phyloP scores from a whole-genome alignment of 2,113 vertebrate species.

The Clarias batrachus region DNA sequence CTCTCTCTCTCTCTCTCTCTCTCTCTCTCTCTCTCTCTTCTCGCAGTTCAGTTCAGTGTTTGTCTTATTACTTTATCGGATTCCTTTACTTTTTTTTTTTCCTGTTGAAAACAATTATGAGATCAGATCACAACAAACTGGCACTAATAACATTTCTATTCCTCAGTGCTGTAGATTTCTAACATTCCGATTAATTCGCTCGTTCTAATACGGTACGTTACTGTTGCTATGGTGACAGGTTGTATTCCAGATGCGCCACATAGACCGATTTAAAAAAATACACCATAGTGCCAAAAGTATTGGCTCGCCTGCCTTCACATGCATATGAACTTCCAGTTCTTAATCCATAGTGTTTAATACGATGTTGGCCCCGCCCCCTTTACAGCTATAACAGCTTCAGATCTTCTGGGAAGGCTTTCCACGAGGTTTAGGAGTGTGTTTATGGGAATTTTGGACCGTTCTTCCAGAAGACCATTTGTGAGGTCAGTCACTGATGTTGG shows the following conservation, averaged over 20 bases:
- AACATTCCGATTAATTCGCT: not conserved
- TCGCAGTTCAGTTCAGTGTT: not conserved
- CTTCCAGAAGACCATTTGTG: too few relatives aligned
- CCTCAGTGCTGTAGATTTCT: not conserved
- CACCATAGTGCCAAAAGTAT: too few relatives aligned
- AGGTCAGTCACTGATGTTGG: too few relatives aligned
- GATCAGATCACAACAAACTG: not conserved
- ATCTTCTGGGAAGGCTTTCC: too few relatives aligned
- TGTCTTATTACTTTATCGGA: not conserved
- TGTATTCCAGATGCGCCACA: not conserved
- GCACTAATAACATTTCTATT: not conserved
- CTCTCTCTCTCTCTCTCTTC: not conserved
- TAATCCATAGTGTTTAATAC: too few relatives aligned
- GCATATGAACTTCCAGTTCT: too few relatives aligned
- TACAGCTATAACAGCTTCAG: too few relatives aligned
- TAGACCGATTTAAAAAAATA: not conserved
- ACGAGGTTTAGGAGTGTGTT: too few relatives aligned
- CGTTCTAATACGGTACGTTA: not conserved
- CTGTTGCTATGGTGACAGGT: constrained; percentile 9
- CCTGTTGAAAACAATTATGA: not conserved
- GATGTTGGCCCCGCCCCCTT: too few relatives aligned
- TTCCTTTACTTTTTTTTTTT: not conserved
- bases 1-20: not conserved
- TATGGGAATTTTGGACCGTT: too few relatives aligned
- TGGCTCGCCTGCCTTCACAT: too few relatives aligned